phyloP scores from a whole-genome alignment of 2,113 vertebrate genomes.

The Pedetes capensis region DNA sequence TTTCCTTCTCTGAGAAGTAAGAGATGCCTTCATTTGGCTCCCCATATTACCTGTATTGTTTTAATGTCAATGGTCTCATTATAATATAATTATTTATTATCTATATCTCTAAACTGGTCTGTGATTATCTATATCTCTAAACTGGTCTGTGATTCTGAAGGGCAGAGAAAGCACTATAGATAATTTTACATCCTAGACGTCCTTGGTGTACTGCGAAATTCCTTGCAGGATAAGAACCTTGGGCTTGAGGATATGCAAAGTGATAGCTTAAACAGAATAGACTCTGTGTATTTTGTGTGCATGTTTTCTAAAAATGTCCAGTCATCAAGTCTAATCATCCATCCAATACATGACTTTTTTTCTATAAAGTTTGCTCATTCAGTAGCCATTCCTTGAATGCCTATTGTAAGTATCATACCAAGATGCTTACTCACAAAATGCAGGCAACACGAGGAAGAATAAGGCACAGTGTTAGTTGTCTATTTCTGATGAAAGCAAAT shows the following conservation, averaged over 20 bases:
- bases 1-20: slow-evolving; percentile 18
- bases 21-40: not conserved
- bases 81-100: not conserved
- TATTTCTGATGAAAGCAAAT: not conserved
- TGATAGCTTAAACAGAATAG: not conserved
- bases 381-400: not conserved
- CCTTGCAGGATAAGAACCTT: not conserved
- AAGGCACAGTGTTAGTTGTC: not conserved
- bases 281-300: not conserved
- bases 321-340: not conserved
- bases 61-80: not conserved
- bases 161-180: not conserved
- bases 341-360: not conserved
- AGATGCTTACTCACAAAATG: too few relatives aligned
- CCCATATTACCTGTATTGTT: not conserved
- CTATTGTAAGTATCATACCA: not conserved
- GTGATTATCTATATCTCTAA: not conserved
- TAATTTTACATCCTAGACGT: not conserved
- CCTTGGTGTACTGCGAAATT: not conserved
- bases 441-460: not conserved
- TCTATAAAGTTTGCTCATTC: not conserved
- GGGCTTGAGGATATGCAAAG: not conserved
- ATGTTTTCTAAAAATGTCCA: slow-evolving; percentile 15
- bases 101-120: not conserved
- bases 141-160: not conserved